A percentile compares a stretch with the other conserved stretches of the same genome.
These are phyloP conservation scores for Blomia tropicalis DNA, from an alignment of 2,888 invertebrate genomes.

Conservation along the genomic window DNA sequence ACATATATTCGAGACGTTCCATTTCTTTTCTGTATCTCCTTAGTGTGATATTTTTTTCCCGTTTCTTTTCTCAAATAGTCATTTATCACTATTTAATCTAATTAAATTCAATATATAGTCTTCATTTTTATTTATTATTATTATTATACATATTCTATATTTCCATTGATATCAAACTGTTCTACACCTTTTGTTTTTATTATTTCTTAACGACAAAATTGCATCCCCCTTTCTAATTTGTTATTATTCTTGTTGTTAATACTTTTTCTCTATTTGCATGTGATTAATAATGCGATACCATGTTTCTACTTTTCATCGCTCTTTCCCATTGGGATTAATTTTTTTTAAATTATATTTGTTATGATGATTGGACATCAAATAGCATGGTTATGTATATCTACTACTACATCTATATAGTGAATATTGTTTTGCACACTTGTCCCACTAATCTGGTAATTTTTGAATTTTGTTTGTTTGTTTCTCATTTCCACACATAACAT, in stretches of 20 bases:
- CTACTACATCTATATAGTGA: too few species aligned
- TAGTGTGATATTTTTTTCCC: conserved; percentile 3
- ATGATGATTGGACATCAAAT: not conserved
- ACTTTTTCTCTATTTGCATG: not conserved
- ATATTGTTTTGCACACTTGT: not conserved
- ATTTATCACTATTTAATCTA: too few species aligned
- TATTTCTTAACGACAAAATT: too few species aligned
- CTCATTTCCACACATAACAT: too few species aligned
- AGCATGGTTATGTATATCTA: not conserved
- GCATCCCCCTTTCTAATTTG: too few species aligned
- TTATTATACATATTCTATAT: not conserved
- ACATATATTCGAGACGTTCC: too few species aligned
- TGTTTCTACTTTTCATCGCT: not conserved
- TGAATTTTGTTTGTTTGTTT: not conserved
- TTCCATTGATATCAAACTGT: too few species aligned
- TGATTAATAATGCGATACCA: not conserved
- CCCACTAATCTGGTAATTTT: not conserved
- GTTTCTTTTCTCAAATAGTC: too few species aligned
- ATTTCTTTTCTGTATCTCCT: not conserved
- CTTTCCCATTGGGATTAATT: too few species aligned
- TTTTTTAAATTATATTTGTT: not conserved
- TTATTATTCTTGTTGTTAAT: not conserved
- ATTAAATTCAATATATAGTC: too few species aligned
- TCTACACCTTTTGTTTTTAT: too few species aligned
- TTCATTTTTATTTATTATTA: not conserved